Evolutionary conservation across 2,888 invertebrate species (phyloP).

Genomic region (Elysia crispata): DNA sequence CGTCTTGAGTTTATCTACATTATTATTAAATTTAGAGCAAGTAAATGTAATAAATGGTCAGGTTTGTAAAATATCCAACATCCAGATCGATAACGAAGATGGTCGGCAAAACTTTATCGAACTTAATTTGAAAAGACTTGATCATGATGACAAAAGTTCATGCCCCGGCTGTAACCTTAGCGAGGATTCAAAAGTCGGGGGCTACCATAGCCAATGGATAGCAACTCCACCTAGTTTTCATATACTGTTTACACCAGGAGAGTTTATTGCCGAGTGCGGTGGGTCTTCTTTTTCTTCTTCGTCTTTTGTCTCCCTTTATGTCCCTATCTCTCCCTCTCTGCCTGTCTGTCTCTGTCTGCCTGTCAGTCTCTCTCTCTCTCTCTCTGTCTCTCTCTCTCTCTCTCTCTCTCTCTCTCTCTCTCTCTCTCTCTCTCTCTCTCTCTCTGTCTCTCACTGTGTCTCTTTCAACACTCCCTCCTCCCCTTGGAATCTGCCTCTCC

Average conservation of each 20-base stretch:
- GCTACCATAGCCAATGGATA: slow-evolving; percentile 43
- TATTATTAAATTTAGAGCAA: not conserved
- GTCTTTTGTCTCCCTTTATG: no score
- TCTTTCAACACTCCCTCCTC: no score
- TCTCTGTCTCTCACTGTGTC: no score
- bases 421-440: no score
- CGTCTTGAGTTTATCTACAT: not conserved
- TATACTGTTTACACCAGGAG: slow-evolving; percentile 62
- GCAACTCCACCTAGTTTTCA: slow-evolving; percentile 58
- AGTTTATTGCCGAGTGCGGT: slow-evolving; percentile 63
- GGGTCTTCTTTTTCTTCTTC: no score
- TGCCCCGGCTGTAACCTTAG: slow-evolving; percentile 52
- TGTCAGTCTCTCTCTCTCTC: no score
- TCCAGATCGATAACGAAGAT: slow-evolving; percentile 69
- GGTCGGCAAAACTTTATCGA: slow-evolving; percentile 68
- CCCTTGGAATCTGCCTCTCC: no score
- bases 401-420: no score
- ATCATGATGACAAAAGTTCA: slow-evolving; percentile 59
- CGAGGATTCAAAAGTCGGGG: slow-evolving; percentile 23
- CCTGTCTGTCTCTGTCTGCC: no score
- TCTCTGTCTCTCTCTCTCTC: no score
- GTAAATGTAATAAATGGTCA: slow-evolving; percentile 30
- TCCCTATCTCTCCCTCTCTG: no score
- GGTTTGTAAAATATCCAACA: slow-evolving; percentile 59
- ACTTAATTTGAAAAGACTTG: slow-evolving; percentile 61